Percentiles rank a stretch among this genome's conserved stretches.
phyloP scores from a whole-genome alignment of 2,797 vertebrate species.

The Anabacerthia variegaticeps region DNA sequence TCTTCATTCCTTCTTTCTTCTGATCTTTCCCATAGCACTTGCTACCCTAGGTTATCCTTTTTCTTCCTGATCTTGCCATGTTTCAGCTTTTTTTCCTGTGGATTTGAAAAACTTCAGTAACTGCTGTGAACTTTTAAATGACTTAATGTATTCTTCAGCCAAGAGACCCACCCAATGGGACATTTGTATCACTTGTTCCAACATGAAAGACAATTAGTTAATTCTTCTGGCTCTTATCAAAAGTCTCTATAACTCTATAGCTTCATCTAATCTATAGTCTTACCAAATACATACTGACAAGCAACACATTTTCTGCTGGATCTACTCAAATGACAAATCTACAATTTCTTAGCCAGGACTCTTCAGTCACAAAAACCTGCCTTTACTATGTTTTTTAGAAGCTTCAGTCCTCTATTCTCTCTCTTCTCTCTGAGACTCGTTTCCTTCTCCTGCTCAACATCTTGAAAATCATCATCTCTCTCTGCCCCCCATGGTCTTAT shows the following conservation, averaged over 20 bases:
- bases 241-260: background rate
- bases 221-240: background rate
- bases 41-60: background rate
- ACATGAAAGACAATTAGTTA: background rate
- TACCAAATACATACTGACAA: background rate
- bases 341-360: background rate
- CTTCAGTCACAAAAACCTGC: background rate
- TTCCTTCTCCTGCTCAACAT: background rate
- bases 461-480: background rate
- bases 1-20: background rate
- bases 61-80: background rate
- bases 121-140: background rate
- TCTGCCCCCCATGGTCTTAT: background rate
- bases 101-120: background rate
- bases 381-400: background rate
- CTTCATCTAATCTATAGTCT: background rate
- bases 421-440: background rate
- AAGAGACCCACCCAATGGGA: background rate
- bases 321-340: background rate
- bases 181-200: background rate
- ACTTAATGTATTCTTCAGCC: background rate
- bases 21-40: background rate
- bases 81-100: background rate
- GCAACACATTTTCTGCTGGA: background rate
- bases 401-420: background rate